These are phyloP conservation scores for Rhabdomys pumilio DNA, from an alignment of 2,797 vertebrate species.

Conservation along the genomic window DNA sequence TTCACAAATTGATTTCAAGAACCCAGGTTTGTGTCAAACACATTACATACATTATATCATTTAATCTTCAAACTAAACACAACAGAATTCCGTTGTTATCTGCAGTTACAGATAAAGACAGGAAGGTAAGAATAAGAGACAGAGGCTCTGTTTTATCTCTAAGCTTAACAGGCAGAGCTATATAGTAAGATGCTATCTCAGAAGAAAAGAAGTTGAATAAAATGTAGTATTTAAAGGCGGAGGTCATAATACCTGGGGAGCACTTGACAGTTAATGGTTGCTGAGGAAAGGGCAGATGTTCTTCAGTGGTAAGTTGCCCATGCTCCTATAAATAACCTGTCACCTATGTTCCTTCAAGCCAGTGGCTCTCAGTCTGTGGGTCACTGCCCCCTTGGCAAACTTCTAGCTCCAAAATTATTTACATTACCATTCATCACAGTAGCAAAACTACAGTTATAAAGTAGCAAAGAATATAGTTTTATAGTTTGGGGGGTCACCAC, in stretches of 20 bases:
- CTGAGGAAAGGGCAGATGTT: neutral
- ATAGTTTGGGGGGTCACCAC: neutral
- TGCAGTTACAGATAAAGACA: conserved; percentile 54
- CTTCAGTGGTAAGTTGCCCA: neutral
- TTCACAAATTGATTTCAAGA: neutral
- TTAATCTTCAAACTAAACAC: conserved; percentile 19
- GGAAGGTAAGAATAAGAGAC: neutral
- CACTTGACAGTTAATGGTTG: neutral
- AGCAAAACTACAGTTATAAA: neutral
- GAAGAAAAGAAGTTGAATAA: neutral
- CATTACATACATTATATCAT: neutral
- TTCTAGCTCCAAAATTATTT: neutral
- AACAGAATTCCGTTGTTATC: conserved; percentile 33
- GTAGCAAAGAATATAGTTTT: neutral
- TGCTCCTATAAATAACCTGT: neutral
- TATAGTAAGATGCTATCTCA: neutral
- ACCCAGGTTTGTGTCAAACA: neutral
- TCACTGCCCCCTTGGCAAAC: neutral
- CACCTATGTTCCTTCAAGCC: neutral
- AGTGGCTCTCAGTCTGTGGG: neutral
- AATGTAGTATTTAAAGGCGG: neutral
- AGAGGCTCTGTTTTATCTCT: neutral
- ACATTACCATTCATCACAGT: neutral
- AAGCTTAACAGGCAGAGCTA: neutral
- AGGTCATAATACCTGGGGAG: neutral